These are phyloP conservation scores for Pimpla rufipes DNA, from an alignment of 2,888 invertebrate species.

Conservation along the genomic window DNA sequence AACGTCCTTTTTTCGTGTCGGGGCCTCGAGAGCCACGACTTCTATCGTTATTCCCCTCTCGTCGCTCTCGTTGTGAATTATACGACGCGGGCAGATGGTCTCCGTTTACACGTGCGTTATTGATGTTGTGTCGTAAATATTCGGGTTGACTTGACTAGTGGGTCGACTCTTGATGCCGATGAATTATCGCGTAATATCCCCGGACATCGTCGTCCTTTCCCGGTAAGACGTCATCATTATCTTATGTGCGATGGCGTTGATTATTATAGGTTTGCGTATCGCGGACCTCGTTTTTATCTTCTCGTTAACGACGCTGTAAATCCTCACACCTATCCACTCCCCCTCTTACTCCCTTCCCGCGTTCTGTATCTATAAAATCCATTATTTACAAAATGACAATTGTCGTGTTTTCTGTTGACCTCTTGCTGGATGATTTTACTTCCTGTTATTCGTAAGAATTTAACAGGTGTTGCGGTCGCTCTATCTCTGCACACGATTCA, in stretches of 20 bases:
- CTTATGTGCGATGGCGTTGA: conserved; percentile 17
- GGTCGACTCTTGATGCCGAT: conserved; percentile 25
- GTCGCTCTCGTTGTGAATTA: neutral
- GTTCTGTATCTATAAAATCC: neutral
- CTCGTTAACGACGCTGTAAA: conserved; percentile 3
- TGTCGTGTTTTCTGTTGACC: neutral
- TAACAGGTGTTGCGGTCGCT: neutral
- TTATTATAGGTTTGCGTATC: neutral
- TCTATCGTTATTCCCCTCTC: conserved; percentile 1
- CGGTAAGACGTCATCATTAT: conserved; percentile 26
- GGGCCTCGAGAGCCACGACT: neutral
- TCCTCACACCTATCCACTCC: neutral
- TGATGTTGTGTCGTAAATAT: conserved; percentile 51
- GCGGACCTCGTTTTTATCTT: conserved; percentile 4
- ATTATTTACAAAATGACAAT: neutral
- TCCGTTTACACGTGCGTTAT: conserved; percentile 35
- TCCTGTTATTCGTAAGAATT: neutral
- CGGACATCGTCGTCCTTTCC: conserved; percentile 25
- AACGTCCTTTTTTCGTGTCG: neutral
- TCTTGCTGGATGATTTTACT: neutral
- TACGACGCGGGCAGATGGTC: conserved; percentile 24
- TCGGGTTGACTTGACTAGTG: conserved; percentile 19
- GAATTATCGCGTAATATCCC: conserved; percentile 41
- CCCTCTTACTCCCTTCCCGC: neutral
- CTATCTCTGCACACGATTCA: no score